These are phyloP conservation scores for Microvelia longipes DNA, from an alignment of 1,140 invertebrate genomes.

Conservation along the genomic window DNA sequence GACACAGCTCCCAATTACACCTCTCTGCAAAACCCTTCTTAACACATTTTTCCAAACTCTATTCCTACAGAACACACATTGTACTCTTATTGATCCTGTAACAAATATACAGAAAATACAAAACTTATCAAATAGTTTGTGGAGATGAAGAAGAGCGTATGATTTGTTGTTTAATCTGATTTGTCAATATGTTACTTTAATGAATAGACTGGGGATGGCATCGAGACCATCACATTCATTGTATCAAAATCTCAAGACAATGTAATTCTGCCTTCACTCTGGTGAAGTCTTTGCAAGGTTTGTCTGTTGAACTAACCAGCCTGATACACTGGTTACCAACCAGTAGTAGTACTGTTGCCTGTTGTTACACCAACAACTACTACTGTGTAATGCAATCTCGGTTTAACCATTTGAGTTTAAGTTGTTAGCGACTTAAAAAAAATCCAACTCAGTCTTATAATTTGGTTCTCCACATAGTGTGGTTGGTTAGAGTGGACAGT, in stretches of 20 bases:
- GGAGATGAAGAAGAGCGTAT: neutral
- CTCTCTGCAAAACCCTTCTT: neutral
- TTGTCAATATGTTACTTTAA: no score
- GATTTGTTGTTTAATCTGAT: no score
- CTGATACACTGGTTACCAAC: no score
- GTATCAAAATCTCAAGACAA: no score
- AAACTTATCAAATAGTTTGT: neutral
- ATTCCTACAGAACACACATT: neutral
- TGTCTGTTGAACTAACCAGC: no score
- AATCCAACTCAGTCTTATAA: neutral
- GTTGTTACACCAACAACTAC: no score
- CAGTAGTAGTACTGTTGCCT: no score
- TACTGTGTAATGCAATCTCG: neutral
- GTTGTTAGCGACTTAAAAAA: neutral
- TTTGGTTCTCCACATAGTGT: neutral
- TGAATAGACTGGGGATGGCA: no score
- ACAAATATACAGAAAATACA: neutral
- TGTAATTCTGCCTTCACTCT: no score
- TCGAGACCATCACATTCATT: no score
- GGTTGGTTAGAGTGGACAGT: no score
- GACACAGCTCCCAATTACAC: slow-evolving; percentile 2
- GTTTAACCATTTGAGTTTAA: neutral
- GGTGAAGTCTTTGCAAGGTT: no score
- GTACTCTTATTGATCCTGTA: neutral
- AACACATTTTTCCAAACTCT: neutral